A percentile compares a stretch with the other conserved stretches of the same genome.
phyloP scores from a whole-genome alignment of 2,888 invertebrate genomes.

The Oxystoma pomonae region DNA sequence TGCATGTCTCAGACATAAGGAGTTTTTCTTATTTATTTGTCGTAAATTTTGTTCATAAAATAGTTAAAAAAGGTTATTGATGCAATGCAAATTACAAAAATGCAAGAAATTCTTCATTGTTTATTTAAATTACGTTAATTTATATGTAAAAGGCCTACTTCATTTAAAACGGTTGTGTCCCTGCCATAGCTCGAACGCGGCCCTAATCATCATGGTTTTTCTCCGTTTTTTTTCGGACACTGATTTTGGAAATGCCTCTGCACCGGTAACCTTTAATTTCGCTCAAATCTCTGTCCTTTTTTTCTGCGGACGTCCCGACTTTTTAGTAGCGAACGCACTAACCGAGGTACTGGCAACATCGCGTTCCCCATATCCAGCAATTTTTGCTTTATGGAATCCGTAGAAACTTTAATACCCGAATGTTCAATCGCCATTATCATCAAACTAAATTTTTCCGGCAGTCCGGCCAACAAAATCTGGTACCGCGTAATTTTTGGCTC shows the following conservation, averaged over 20 bases:
- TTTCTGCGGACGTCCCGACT: not conserved
- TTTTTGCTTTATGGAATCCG: conserved; percentile 32
- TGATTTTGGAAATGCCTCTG: conserved; percentile 26
- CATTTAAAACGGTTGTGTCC: too few species aligned
- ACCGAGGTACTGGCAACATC: conserved; percentile 13
- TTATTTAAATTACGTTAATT: too few species aligned
- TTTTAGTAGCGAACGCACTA: conserved; percentile 7
- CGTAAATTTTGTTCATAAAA: too few species aligned
- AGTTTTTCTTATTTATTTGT: too few species aligned
- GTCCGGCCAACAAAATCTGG: conserved; percentile 31
- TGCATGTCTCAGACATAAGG: too few species aligned
- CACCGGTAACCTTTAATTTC: conserved; percentile 24
- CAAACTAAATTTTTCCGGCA: conserved; percentile 27
- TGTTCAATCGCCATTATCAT: conserved; percentile 33
- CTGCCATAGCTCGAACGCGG: too few species aligned
- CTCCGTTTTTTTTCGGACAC: conserved; percentile 5
- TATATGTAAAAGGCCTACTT: too few species aligned
- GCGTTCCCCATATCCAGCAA: conserved; percentile 28
- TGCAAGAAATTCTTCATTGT: too few species aligned
- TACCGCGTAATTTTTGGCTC: conserved; percentile 29
- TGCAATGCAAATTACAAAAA: too few species aligned
- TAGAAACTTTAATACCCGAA: conserved; percentile 28
- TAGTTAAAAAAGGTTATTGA: too few species aligned
- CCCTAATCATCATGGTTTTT: not conserved
- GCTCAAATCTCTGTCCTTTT: conserved; percentile 11